Evolutionary conservation across 2,888 invertebrate species (phyloP).

Genomic region (Paralinhomoeus sp.): DNA sequence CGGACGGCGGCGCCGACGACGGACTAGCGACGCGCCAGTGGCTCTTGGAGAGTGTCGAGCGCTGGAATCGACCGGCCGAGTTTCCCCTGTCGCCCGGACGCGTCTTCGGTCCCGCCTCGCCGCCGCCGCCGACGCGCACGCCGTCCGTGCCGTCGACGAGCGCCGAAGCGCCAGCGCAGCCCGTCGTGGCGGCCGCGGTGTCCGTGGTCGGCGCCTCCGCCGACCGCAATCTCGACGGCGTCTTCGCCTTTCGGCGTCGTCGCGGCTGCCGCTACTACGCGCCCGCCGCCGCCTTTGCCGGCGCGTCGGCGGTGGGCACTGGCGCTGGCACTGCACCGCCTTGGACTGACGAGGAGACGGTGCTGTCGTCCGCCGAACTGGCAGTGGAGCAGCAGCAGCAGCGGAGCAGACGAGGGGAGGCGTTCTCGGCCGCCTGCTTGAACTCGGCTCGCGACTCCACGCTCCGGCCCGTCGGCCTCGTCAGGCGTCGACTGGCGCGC

Average conservation of each 20-base stretch:
- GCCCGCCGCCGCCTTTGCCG: conserved; percentile 1
- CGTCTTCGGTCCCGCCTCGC: not conserved
- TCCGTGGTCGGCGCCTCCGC: conserved; percentile 1
- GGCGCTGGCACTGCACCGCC: not conserved
- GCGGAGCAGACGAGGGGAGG: not conserved
- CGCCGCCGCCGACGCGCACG: not conserved
- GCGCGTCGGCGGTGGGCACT: not conserved
- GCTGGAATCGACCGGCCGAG: conserved; percentile 14
- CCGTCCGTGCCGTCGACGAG: not conserved
- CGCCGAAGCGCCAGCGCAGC: not conserved
- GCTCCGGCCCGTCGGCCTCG: conserved; percentile 6
- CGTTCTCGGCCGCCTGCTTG: conserved; percentile 1
- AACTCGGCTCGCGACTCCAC: conserved; percentile 2
- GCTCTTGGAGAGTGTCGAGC: conserved; percentile 15
- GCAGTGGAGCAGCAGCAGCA: not conserved
- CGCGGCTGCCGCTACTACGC: conserved; percentile 13
- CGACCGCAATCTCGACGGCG: conserved; percentile 9
- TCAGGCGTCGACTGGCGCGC: conserved; percentile 12
- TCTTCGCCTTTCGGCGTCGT: conserved; percentile 12
- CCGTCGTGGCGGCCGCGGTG: conserved; percentile 1
- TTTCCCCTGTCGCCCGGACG: conserved; percentile 6
- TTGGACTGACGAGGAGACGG: not conserved
- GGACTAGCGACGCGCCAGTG: conserved; percentile 10
- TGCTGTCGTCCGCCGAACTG: not conserved
- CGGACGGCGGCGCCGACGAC: not conserved